Conservation (phyloP, 2,113 vertebrate species). For the Poicephalus meyeri region DNA sequence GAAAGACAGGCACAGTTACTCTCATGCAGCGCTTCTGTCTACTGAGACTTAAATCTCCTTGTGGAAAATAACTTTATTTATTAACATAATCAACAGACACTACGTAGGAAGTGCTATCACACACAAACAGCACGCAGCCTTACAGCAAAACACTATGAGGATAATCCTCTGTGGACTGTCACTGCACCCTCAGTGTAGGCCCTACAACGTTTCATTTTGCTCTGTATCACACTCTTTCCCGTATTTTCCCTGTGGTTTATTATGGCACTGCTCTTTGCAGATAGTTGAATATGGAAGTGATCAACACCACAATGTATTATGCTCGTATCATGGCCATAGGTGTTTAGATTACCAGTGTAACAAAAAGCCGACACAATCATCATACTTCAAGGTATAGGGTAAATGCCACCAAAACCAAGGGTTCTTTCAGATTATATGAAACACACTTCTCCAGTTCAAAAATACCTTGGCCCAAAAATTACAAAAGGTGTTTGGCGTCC, state of each 20-base stretch:
- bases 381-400: background rate
- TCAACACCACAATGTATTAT: background rate
- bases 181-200: background rate
- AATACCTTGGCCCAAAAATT: background rate
- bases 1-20: background rate
- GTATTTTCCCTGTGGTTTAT: background rate
- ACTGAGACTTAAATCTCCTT: background rate
- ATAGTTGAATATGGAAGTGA: background rate
- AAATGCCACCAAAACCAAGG: background rate
- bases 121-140: background rate
- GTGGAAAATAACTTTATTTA: background rate
- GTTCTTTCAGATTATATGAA: background rate
- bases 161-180: background rate
- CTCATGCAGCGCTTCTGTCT: background rate
- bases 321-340: fast-evolving
- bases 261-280: background rate
- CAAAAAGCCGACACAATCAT: background rate
- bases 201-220: background rate
- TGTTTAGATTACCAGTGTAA: background rate
- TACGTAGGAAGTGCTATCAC: background rate
- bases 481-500: background rate
- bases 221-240: background rate
- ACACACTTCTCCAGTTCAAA: background rate
- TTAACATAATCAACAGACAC: background rate
- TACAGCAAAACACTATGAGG: background rate